Evolutionary conservation across 1,140 invertebrate genomes (phyloP), one percentile per base, ranked within the genome.

Genomic region (Ceratina australensis): DNA sequence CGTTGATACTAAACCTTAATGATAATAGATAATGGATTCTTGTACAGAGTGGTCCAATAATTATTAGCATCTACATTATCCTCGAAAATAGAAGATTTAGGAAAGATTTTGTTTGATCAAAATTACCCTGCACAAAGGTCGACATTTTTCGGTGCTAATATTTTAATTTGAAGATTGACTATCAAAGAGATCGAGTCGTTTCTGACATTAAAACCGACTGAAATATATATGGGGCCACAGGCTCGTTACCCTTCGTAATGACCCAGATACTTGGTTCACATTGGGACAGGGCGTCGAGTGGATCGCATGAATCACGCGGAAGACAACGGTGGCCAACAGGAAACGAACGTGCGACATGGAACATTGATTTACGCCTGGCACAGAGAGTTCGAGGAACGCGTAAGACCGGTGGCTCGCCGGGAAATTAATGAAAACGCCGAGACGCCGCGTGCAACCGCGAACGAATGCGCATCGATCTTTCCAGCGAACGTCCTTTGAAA

Each of bases 231-330:
- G 28, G 28, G 28, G 5, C 2, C 28, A 52, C 8, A 57, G 33
- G 66, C n/a, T 8, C 28, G 3, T n/a, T 22, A 33, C 26, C 71
- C 49, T 73, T 56, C 50, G 71, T n/a, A 64, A 64, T 33, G 71
- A 54, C 60, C 71, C 50, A 72, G n/a, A 63, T 72, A 63, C 22
- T 8, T 13, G 54, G 56, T 50, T 72, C 61, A n/a, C 26, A 33
- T 26, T 50, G 60, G 20, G 18, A 42, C 60, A 22, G 13, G 16
- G 13, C 60, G 57, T 10, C 42, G 42, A 42, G 49, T 24, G 59
- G 60, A 42, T 20, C 26, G n/a, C 28, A 18, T 73, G 24, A 73
- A 73, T 73, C 71, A 73, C n/a, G 7, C 24, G 59, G 28, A 64
- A 64, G 71, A 56, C 60, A 56, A 54, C 28, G 24, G 20, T 22